These are phyloP conservation scores for Melipona quadrifasciata DNA, from an alignment of 1,140 invertebrate species.

Conservation along the genomic window DNA sequence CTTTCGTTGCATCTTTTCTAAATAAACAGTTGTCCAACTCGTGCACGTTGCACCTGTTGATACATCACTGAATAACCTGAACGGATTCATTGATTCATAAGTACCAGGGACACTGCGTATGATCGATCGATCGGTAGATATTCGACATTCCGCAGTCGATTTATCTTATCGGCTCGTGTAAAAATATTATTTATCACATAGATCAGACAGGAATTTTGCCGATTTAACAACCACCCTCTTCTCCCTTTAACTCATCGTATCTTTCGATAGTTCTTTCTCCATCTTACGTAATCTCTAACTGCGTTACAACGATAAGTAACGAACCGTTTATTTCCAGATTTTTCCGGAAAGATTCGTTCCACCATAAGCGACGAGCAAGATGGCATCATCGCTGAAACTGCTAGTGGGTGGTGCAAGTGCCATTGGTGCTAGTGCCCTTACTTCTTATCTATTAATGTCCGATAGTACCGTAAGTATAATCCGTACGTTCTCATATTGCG, in stretches of 20 bases:
- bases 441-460: conserved; percentile 74
- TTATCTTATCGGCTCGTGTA: background rate
- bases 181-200: background rate
- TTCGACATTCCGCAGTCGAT: background rate
- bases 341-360: conserved; percentile 32
- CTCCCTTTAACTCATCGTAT: background rate
- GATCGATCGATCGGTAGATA: background rate
- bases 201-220: background rate
- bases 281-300: background rate
- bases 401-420: conserved; percentile 77
- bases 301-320: too few species aligned
- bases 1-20: background rate
- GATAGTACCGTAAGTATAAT: conserved; percentile 73
- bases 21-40: background rate
- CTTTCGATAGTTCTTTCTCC: background rate
- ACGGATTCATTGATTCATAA: conserved; percentile 21
- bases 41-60: conserved; percentile 39
- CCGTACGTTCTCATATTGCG: background rate
- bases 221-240: background rate
- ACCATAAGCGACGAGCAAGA: conserved; percentile 48
- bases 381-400: conserved; percentile 76
- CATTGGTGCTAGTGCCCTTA: conserved; percentile 74
- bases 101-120: background rate
- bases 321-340: conserved; percentile 49
- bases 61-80: conserved; percentile 14